Evolutionary conservation across 2,113 vertebrate species (phyloP).

Genomic region (Gavia stellata): DNA sequence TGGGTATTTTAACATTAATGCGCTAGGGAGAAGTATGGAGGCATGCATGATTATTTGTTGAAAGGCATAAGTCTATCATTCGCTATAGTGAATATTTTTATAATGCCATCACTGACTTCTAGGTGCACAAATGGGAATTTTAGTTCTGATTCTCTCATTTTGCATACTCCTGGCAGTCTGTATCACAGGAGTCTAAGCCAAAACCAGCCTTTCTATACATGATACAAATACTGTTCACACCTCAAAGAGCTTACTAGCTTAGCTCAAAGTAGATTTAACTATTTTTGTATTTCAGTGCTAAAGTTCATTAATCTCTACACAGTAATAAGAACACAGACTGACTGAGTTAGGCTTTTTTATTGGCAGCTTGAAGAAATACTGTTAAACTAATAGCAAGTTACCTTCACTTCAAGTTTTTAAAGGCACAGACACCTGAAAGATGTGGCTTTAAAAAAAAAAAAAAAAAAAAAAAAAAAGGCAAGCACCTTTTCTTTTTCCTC

Average conservation of each 20-base stretch:
- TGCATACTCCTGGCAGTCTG: not conserved
- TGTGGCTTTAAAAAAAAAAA: not conserved
- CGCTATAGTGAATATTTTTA: not conserved
- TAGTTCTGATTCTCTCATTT: not conserved
- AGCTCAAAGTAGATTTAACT: constrained; percentile 34
- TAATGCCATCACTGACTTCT: not conserved
- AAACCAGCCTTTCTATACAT: not conserved
- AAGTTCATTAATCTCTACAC: constrained; percentile 8
- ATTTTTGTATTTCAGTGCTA: not conserved
- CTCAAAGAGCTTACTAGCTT: constrained; percentile 22
- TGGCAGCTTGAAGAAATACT: not conserved
- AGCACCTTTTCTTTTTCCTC: not conserved
- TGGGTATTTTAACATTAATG: not conserved
- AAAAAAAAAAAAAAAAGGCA: not conserved
- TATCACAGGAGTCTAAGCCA: not conserved
- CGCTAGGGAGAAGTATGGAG: not conserved
- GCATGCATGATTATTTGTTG: not conserved
- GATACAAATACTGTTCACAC: not conserved
- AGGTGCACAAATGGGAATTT: not conserved
- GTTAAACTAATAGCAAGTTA: not conserved
- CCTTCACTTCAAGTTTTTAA: not conserved
- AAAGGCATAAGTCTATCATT: not conserved
- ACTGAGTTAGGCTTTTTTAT: not conserved
- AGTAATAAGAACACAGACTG: not conserved
- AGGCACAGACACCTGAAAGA: not conserved